A percentile compares a stretch with the other conserved stretches of the same genome.
These are phyloP conservation scores for Dinomys branickii DNA, from an alignment of 2,113 vertebrate genomes.

Conservation along the genomic window DNA sequence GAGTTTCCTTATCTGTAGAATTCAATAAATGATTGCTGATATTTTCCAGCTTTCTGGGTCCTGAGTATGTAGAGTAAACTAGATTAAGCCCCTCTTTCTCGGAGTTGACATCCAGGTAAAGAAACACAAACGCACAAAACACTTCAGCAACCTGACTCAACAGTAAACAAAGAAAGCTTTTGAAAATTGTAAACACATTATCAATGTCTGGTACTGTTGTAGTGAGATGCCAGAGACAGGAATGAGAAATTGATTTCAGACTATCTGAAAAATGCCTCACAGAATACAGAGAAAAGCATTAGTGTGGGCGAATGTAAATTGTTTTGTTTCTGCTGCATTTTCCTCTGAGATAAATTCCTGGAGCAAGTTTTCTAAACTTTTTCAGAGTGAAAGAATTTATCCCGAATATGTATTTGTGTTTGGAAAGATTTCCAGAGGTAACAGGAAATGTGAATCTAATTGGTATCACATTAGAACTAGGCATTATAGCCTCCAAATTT, in stretches of 20 bases:
- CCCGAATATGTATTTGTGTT: background rate
- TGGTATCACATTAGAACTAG: background rate
- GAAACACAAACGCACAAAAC: background rate
- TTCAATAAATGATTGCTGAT: background rate
- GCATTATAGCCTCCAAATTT: conserved; percentile 4
- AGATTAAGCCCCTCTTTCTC: background rate
- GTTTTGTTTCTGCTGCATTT: conserved; percentile 58
- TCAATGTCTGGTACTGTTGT: background rate
- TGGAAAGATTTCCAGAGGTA: conserved; percentile 48
- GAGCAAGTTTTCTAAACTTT: conserved; percentile 55
- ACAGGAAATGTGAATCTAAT: conserved; percentile 30
- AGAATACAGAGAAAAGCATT: background rate
- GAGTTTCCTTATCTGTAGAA: background rate
- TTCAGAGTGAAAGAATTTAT: conserved; percentile 51
- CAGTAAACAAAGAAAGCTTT: background rate
- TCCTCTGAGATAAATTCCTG: conserved; percentile 58
- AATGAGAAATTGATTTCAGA: conserved; percentile 31
- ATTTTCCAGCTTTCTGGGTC: background rate
- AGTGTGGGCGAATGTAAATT: conserved; percentile 31
- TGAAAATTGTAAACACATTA: background rate
- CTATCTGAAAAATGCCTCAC: conserved; percentile 28
- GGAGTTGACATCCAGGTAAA: background rate
- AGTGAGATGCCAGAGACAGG: conserved; percentile 1
- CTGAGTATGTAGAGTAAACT: background rate
- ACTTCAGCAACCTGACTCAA: background rate